Base-by-base conservation (phyloP, 2,797 vertebrate species). In the Poecilia velifera region DNA sequence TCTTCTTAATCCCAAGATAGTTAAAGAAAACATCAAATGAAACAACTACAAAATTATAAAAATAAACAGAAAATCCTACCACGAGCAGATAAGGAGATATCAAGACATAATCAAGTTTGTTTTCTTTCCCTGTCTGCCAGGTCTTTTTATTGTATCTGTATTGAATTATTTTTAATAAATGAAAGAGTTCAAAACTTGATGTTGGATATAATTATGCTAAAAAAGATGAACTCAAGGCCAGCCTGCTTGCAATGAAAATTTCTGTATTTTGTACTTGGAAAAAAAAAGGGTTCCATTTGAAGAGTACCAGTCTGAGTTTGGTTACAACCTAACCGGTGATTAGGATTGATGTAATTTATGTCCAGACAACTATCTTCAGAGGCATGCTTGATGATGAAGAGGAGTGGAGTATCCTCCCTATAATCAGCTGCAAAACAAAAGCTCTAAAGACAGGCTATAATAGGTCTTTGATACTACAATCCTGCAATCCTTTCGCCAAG, bases 361-460 rank as follows among this genome's bases (percentile, higher is more conserved):
- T 47, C 20, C 46, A 51, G 34, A 49, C 43, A 66, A 25, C 20
- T 6, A 10, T 51, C 12, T 47, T 25, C n/a, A 51, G 46, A 66
- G 45, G 13, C 62, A 73, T 47, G 22, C 72, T 47, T 34, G 18
- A 51, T 47, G 45, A 49, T 36, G 51, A 25, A n/a, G 6, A 53
- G 6, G 20, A 53, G 72, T 53, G 13, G 22, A 73, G 49, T 55
- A 36, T 73, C 72, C 49, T 39, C 18, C 20, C 34, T 73, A 7
- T 53, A 73, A 53, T 73, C 47, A 73, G 72, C 72, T 53, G 20
- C 22, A 39, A 73, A 73, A 51, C 20, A 73, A 73, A 39, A 39
- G 47, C 20, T 36, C 47, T 49, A 51, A 51, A 13, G 46, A 36
- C 46, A 73, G 47, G 31, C 31, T 25, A n/a, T 53, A 55, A 73